Evolutionary conservation across 2,797 vertebrate genomes (phyloP).

Genomic region (Halcyon smyrnensis): DNA sequence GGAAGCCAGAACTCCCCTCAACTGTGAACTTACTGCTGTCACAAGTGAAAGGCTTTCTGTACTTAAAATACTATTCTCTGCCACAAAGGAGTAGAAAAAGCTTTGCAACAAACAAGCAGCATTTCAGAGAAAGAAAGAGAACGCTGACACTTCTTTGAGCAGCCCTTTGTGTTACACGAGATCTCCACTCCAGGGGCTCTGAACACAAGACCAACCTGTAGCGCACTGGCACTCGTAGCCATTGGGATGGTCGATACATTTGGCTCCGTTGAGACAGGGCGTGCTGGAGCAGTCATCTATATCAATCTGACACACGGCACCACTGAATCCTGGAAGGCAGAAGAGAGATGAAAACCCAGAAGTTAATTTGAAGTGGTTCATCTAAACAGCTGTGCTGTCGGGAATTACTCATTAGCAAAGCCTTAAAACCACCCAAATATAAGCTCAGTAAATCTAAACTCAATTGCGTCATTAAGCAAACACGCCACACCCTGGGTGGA

Average conservation of each 20-base stretch:
- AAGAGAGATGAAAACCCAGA: background rate
- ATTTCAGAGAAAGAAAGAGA: background rate
- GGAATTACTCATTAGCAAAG: background rate
- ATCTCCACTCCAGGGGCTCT: background rate
- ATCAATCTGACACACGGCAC: constrained; percentile 89
- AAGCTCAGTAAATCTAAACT: background rate
- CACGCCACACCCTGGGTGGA: background rate
- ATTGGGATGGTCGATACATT: constrained; percentile 89
- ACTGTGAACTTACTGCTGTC: background rate
- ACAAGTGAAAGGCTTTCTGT: background rate
- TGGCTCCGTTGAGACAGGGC: constrained; percentile 92
- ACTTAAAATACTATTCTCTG: background rate
- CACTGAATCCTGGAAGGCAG: constrained; percentile 85
- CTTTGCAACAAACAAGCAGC: background rate
- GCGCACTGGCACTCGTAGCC: constrained; percentile 91
- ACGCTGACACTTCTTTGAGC: background rate
- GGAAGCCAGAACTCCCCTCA: background rate
- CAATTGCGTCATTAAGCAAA: background rate
- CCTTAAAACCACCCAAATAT: background rate
- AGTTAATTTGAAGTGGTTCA: background rate
- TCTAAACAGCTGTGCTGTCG: background rate
- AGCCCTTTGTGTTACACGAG: fast-evolving
- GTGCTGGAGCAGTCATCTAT: constrained; percentile 91
- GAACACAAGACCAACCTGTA: constrained; percentile 80
- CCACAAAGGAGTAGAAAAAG: background rate